These are phyloP conservation scores for Cloeon dipterum DNA, from an alignment of 2,888 invertebrate species.

Conservation along the genomic window DNA sequence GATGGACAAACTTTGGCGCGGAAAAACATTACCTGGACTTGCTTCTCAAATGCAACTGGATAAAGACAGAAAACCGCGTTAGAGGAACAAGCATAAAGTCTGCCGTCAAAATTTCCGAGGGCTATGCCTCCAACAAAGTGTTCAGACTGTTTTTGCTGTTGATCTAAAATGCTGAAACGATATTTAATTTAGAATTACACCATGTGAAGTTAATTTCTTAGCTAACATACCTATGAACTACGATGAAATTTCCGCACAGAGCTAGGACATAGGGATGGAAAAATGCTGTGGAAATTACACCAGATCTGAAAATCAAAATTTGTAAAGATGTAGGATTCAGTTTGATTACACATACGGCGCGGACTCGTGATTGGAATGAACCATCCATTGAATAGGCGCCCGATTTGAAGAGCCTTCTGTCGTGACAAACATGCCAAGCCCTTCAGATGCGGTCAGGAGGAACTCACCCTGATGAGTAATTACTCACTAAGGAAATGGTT, in stretches of 20 bases:
- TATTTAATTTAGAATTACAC: constrained; percentile 1
- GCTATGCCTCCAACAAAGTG: constrained; percentile 21
- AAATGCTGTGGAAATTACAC: constrained; percentile 15
- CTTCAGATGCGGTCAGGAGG: constrained; percentile 23
- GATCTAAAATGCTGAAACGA: constrained; percentile 21
- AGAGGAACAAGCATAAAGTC: constrained; percentile 20
- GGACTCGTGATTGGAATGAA: constrained; percentile 2
- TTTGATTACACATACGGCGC: neutral
- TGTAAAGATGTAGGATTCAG: neutral
- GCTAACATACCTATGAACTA: constrained; percentile 19
- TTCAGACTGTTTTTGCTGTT: constrained; percentile 24
- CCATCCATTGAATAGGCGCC: constrained; percentile 27
- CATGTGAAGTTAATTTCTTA: too few species aligned
- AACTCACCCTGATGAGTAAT: constrained; percentile 27
- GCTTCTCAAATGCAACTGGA: constrained; percentile 25
- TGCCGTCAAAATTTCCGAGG: constrained; percentile 24
- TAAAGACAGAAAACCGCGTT: constrained; percentile 21
- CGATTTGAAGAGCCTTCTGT: constrained; percentile 24
- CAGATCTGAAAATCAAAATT: too few species aligned
- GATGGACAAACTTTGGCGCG: too few species aligned
- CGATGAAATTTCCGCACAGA: constrained; percentile 20
- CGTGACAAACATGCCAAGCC: constrained; percentile 26
- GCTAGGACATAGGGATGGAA: constrained; percentile 22
- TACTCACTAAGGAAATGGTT: too few species aligned
- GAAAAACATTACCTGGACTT: constrained; percentile 16